phyloP scores from a whole-genome alignment of 2,888 invertebrate genomes.

The Xanthia togata region DNA sequence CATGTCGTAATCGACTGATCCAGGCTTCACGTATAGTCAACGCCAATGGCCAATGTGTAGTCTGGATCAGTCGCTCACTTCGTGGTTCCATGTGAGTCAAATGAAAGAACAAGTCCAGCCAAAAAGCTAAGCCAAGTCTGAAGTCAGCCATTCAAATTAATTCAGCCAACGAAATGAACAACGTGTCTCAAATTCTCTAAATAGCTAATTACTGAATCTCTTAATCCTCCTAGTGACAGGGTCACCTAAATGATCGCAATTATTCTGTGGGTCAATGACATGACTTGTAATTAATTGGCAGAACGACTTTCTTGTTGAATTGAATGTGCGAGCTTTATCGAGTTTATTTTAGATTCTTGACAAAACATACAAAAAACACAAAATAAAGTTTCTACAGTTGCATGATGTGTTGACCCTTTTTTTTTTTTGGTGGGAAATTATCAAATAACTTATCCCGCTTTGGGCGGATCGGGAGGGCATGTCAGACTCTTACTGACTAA shows the following conservation, averaged over 20 bases:
- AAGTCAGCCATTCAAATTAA: slow-evolving; percentile 11
- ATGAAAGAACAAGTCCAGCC: slow-evolving; percentile 2
- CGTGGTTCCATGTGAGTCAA: slow-evolving; percentile 11
- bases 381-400: not conserved
- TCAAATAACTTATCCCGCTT: too few species aligned
- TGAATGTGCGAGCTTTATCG: not conserved
- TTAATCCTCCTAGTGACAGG: slow-evolving; percentile 1
- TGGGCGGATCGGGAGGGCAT: too few species aligned
- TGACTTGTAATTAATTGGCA: not conserved
- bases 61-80: slow-evolving; percentile 13
- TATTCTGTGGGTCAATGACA: slow-evolving; percentile 8
- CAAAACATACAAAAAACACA: not conserved
- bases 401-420: too few species aligned
- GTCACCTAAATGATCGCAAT: slow-evolving; percentile 8
- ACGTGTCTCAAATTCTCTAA: slow-evolving; percentile 16
- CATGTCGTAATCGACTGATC: not conserved
- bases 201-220: slow-evolving; percentile 17
- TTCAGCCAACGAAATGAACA: slow-evolving; percentile 2
- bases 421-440: too few species aligned
- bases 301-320: slow-evolving; percentile 1
- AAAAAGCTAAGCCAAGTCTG: slow-evolving; percentile 5
- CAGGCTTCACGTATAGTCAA: too few species aligned
- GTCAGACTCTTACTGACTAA: too few species aligned
- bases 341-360: not conserved
- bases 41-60: not conserved